Evolutionary conservation across 1,140 invertebrate species (phyloP).

Genomic region (Himalopsyche phryganea): DNA sequence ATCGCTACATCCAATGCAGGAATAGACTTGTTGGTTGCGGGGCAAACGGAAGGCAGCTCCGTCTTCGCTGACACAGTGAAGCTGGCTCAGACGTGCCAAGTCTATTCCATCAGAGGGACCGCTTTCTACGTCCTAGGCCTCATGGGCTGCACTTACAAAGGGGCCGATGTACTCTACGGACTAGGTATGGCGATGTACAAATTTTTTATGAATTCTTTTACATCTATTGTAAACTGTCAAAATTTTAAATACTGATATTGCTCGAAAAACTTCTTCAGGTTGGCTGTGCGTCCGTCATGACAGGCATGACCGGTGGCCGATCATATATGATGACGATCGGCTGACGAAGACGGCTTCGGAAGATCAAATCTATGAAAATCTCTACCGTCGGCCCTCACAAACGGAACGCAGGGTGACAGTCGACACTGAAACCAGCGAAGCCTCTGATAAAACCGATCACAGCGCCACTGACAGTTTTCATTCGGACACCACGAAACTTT

Average conservation of each 20-base stretch:
- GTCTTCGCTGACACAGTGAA: conserved; percentile 70
- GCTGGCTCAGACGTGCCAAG: conserved; percentile 71
- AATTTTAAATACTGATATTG: too few relatives aligned
- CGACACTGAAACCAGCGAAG: conserved; percentile 46
- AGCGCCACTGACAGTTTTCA: conserved; percentile 46
- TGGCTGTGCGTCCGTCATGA: conserved; percentile 83
- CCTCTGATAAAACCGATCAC: conserved; percentile 43
- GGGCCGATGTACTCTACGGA: conserved; percentile 70
- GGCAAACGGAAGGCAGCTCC: conserved; percentile 68
- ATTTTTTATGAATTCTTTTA: neutral
- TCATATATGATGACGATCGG: conserved; percentile 67
- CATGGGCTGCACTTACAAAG: conserved; percentile 75
- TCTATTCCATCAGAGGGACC: conserved; percentile 85
- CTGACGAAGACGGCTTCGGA: conserved; percentile 38
- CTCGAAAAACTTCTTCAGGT: too few relatives aligned
- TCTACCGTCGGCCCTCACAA: conserved; percentile 38
- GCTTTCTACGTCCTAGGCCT: conserved; percentile 85
- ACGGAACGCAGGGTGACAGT: conserved; percentile 41
- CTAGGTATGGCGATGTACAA: conserved; percentile 52
- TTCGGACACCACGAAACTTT: conserved; percentile 40
- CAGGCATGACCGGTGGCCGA: conserved; percentile 79
- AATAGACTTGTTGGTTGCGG: conserved; percentile 69
- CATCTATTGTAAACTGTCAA: too few relatives aligned
- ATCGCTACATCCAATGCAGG: conserved; percentile 73
- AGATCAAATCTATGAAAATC: conserved; percentile 34